Percentiles rank a stretch among this genome's conserved stretches.
These are phyloP conservation scores for Clivina fossor DNA, from an alignment of 2,888 invertebrate species.

Conservation along the genomic window DNA sequence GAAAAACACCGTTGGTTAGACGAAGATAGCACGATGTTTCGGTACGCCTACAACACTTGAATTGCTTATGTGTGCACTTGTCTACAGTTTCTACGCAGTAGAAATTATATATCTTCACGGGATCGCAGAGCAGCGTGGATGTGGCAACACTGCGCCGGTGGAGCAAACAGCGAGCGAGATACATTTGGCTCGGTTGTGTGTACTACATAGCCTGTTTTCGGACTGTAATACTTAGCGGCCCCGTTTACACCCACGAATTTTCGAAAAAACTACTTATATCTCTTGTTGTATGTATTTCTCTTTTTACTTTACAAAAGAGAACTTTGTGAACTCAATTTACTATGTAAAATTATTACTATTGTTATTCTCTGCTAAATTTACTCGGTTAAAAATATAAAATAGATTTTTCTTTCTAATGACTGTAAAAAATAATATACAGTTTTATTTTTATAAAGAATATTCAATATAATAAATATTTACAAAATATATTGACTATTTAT, in stretches of 20 bases:
- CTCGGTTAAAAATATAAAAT: too few species aligned
- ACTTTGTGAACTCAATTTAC: slow-evolving; percentile 4
- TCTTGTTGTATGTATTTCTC: background rate
- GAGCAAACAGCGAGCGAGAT: too few species aligned
- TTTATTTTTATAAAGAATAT: too few species aligned
- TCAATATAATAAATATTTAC: too few species aligned
- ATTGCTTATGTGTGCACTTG: slow-evolving; percentile 36
- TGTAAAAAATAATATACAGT: too few species aligned
- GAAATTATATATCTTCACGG: slow-evolving; percentile 28
- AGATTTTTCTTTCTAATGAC: too few species aligned
- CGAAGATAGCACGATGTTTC: slow-evolving; percentile 1
- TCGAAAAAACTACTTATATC: slow-evolving; percentile 7
- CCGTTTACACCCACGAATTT: slow-evolving; percentile 28
- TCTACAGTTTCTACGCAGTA: slow-evolving; percentile 39
- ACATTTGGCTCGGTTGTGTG: slow-evolving; percentile 27
- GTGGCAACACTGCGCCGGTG: slow-evolving; percentile 38
- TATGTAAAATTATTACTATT: slow-evolving; percentile 15
- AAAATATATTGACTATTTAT: too few species aligned
- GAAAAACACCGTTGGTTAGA: slow-evolving; percentile 1
- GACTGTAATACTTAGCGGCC: slow-evolving; percentile 15
- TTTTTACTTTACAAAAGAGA: too few species aligned
- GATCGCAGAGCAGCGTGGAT: slow-evolving; percentile 15
- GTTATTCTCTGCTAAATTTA: too few species aligned
- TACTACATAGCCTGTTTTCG: slow-evolving; percentile 31
- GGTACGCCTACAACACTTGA: slow-evolving; percentile 28